phyloP scores from a whole-genome alignment of 2,797 vertebrate genomes.

The Sebastes goodei region DNA sequence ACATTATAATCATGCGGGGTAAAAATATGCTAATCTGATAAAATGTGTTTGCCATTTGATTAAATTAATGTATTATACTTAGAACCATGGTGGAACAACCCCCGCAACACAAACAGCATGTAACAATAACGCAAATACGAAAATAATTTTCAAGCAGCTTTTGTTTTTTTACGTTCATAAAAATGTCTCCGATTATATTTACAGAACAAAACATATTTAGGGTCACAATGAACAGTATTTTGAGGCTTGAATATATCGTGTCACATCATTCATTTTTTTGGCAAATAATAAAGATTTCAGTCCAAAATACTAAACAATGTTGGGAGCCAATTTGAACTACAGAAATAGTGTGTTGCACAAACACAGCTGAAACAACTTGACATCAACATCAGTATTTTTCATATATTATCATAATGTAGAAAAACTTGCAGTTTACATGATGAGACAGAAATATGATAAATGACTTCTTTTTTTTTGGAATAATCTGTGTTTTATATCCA shows the following conservation, averaged over 20 bases:
- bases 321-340: slow-evolving; percentile 52
- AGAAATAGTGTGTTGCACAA: slow-evolving; percentile 69
- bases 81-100: neutral
- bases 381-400: slow-evolving; percentile 59
- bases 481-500: slow-evolving; percentile 28
- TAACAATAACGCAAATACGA: slow-evolving; percentile 20
- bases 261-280: slow-evolving; percentile 57
- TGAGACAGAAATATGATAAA: slow-evolving; percentile 54
- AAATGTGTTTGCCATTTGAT: neutral
- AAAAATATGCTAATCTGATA: neutral
- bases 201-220: slow-evolving; percentile 73
- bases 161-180: slow-evolving; percentile 71
- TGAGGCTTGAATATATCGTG: slow-evolving; percentile 43
- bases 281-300: slow-evolving; percentile 58
- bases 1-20: neutral
- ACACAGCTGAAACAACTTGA: slow-evolving; percentile 65
- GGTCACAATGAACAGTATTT: slow-evolving; percentile 60
- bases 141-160: slow-evolving; percentile 51
- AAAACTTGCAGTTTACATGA: slow-evolving; percentile 55
- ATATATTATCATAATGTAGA: slow-evolving; percentile 65
- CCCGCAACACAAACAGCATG: neutral
- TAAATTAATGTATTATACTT: neutral
- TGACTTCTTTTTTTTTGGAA: neutral
- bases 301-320: slow-evolving; percentile 54
- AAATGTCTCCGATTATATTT: slow-evolving; percentile 79